Evolutionary conservation across 1,140 invertebrate genomes (phyloP), one percentile per base, ranked within the genome.

Genomic region (Drosophila busckii): DNA sequence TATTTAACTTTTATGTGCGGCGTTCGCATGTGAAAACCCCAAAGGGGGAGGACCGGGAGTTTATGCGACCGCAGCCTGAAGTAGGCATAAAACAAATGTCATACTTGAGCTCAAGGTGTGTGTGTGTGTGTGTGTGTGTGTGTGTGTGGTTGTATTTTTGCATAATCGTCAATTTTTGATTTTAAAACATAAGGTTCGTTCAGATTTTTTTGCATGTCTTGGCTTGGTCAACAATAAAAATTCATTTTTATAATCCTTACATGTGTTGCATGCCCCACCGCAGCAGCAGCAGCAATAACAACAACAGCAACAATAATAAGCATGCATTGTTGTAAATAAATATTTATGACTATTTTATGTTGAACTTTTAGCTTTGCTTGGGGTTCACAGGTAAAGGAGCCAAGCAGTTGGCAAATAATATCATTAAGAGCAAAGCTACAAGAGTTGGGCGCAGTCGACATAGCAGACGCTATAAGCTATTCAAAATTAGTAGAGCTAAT

Each of bases 111-210:
- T 69, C 73, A 78, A 62, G 66, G 65, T 75, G 64, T 60, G 31
- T 48, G 37, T 25, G 4, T 17, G 9, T 25, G 48, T 41, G 15
- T 9, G 26, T 31, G 28, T 35, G 10, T 41, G 40, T 45, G 22
- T 45, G 22, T 45, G 49, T 34, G 10, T 28, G 38, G 44, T 70
- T 56, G 58, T 35, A 73, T 75, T 84, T 84, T 84, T 84, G 80
- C 80, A 84, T 80, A 80, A 84, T 84, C 73, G 80, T 64, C 80
- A 70, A 73, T 80, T 84, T 58, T 67, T 75, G 73, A 84, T 84
- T 84, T 80, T 84, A 68, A 82, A 69, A 70, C 32, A 22, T 13
- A 15, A 45, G 41, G 31, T 29, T 49, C 49, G 16, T 17, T 16
- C 10, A 19, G 32, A 20, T 7, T 5, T 15, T 26, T 10, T 7